Base-by-base conservation (phyloP, 2,113 vertebrate genomes). In the Lampris incognitus region DNA sequence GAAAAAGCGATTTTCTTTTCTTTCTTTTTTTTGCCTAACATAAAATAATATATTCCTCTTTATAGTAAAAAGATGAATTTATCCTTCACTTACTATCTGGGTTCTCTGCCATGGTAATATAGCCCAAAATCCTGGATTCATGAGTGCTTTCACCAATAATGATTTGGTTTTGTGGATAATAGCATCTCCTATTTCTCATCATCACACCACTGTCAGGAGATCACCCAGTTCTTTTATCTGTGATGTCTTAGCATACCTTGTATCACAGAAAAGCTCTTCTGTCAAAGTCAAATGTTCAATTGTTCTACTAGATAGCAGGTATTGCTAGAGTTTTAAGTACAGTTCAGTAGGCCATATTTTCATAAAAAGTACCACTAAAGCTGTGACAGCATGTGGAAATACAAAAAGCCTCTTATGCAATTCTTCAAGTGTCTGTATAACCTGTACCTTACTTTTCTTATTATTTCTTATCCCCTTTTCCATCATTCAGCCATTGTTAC, bases 401-500 rank as follows among this genome's bases (percentile, higher is more conserved):
- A 69, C 10, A 87, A 70, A 48, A 70, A 68, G 38, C 6, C 1
- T 75, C 83, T 79, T 80, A 74, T 63, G 68, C 83, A 88, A 69
- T 64, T 66, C 11, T 49, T 44, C 62, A 79, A 11, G 68, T 75
- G 69, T 67, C 65, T 49, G 49, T 83, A 71, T 86, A 80, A 76
- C 56, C 46, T 7, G n/a, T 36, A 6, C 48, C 13, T n/a, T 0
- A 10, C 48, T 24, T 9, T 62, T 66, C 6, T 40, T 52, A 2
- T 37, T 42, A 63, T 11, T 41, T 68, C 10, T n/a, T 54, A 44
- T 49, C 24, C 10, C 13, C 13, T 8, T 46, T 11, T 10, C 58
- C 61, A 4, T 72, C 39, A 87, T 63, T 0, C 82, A 99, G 98
- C 97, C 97, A 0, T 64, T 99, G 92, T 94, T 93, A 56, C 91